Evolutionary conservation across 2,888 invertebrate species (phyloP), one percentile per base, ranked within the genome.

Genomic region (Chironomus riparius): DNA sequence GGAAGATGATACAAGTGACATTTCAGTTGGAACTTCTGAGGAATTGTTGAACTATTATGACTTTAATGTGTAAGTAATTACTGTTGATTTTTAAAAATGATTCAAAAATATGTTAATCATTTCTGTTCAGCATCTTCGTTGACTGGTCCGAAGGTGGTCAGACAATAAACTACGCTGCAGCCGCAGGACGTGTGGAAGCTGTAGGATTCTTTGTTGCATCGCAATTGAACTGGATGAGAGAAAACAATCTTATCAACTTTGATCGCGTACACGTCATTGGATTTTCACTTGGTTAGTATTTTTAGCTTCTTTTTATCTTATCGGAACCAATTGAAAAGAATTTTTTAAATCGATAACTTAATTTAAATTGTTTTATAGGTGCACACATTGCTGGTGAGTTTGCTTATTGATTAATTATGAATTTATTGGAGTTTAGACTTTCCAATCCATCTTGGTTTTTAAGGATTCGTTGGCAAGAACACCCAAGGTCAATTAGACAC

Each of bases 141-240:
- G 83, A 83, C 75, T 83, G 83, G 83, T 81, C 82, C 76, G 78
- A 80, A 47, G 81, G 79, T 48, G 81, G 83, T 0, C 79, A 80
- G 1, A 82, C 81, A 15, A 76, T 81, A n/a, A 82, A 82, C 74
- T 83, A 83, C 77, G 80, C 81, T 28, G 78, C 78, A 10, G 83
- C 82, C 10, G 81, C 81, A 0, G 78, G 77, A n/a, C 78, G 81
- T 68, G 80, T 82, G 13, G 80, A 80, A 62, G 79, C 77, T 3
- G 80, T 82, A 48, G 83, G 81, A 2, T 78, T 79, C 0, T 80
- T 81, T 74, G 70, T 83, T 7, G 81, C 80, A 0, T 65, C 77
- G 69, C 81, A 84, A 47, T 79, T 82, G 0, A 78, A 81, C 0
- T 80, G 81, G 15, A 69, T 85, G 61, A 74, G 80, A 0, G 76